Base-by-base conservation (phyloP, 2,113 vertebrate species). In the Australoheros scitulus region DNA sequence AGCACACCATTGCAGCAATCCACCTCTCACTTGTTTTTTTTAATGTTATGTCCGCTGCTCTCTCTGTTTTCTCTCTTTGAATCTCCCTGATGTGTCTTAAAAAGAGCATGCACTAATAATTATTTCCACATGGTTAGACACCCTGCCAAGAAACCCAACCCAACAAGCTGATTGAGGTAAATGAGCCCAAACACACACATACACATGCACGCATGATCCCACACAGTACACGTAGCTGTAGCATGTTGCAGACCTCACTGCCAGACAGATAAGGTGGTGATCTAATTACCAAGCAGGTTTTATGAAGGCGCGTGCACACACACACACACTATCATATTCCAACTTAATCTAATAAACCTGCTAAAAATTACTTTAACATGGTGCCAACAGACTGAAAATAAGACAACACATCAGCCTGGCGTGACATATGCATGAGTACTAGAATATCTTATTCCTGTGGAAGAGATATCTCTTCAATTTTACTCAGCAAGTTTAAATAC, bases 91-190 rank as follows among this genome's bases (percentile, higher is more conserved):
- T 74, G 91, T 80, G 77, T 91, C 88, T 87, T 90, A 81, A 92
- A 91, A 84, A 85, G 61, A 88, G 26, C 63, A 20, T 5, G 59
- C 32, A 65, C 81, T 87, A 84, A 89, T 91, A 93, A 94, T 94
- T 78, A 89, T 82, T 94, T 95, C 93, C 92, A 94, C 86, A 91
- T 93, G 91, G 81, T 85, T 55, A 47, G 79, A 88, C 83, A 56
- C 52, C 70, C 36, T 52, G 92, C 89, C 90, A 93, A 82, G 38
- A 90, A 77, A 82, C 77, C 79, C 85, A 77, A 68, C 89, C 81
- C 87, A 84, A 68, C 80, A 76, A 56, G 65, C 75, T 36, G 57
- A 56, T 22, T n/a, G 70, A 85, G 75, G 85, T 77, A 80, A 79
- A 87, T 79, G 41, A 79, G 57, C 64, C 17, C 68, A 77, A 80